Base-by-base conservation (phyloP, 2,888 invertebrate genomes). In the Agelastica alni region DNA sequence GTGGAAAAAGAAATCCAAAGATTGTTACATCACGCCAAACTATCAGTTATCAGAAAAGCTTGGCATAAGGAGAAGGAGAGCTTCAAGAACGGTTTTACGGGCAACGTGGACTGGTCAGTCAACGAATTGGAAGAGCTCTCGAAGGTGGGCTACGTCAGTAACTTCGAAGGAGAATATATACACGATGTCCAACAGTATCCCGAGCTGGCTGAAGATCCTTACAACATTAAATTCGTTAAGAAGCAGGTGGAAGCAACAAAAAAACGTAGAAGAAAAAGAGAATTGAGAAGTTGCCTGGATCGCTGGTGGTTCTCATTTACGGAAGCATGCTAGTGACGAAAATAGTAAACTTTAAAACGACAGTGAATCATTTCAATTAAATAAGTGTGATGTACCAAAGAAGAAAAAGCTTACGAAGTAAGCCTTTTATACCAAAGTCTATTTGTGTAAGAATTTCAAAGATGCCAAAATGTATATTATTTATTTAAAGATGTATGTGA, bases 171-270 rank as follows among this genome's bases (percentile, higher is more conserved):
- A 54, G 91, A 93, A 72, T 96, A 94, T 79, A 88, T 92, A 64
- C 93, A 95, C 77, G 93, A 94, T 73, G 89, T 94, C 22, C 86
- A 88, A 66, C 80, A 87, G 56, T 96, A 94, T 79, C 95, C 96
- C 0, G 94, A 96, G 75, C 82, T 96, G 46, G 93, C 96, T 47
- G 96, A 96, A 78, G 96, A 96, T 80, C 96, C 95, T 4, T 93
- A 92, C 80, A 96, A 96, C 79, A 87, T 97, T 59, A 86, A 90
- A 71, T 93, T 95, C 75, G 84, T 89, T 32, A 93, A 92, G 79
- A 90, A 89, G 77, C 85, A 89, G 68, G 81, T 83, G 20, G 86
- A 87, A 61, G 83, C 86, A 64, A 83, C 86, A 57, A 86, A 88
- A 74, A 85, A 87, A 58, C 81, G 88, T 58, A 83, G 89, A 68